Base-by-base conservation (phyloP, 2,113 vertebrate species). In the Ardeotis arabs region DNA sequence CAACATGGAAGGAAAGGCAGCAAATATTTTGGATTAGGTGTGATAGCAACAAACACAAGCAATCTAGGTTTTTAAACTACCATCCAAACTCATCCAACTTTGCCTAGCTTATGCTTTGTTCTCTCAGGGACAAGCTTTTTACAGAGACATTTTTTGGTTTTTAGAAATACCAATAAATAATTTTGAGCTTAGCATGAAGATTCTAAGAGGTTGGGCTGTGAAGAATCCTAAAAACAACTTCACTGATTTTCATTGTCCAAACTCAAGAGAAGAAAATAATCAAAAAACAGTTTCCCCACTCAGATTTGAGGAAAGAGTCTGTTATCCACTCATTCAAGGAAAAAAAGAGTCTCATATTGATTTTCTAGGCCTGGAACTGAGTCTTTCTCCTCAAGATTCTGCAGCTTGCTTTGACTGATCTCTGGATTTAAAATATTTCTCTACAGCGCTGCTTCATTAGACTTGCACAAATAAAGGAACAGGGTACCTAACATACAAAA, bases 31-130 rank as follows among this genome's bases (percentile, higher is more conserved):
- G 4, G 1, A 52, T 87, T 14, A 86, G 87, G 84, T 94, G 83
- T n/a, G 44, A 95, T 63, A 25, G 87, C 31, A 96, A 56, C 74
- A n/a, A 55, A 77, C 17, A 77, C 12, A 35, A 92, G 74, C 49
- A 73, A 89, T 5, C 4, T 10, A 1, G 1, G 17, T 7, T 45
- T 80, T 83, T 37, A 62, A 83, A 44, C 35, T 2, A 22, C 37
- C 44, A 23, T 12, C 31, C 12, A 15, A 33, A 53, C 14, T 20
- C 52, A 20, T 9, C 22, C 47, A 12, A 22, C 44, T 28, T 27
- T 33, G 39, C 22, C 39, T 23, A 44, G 33, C 1, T 63, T 47
- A 5, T 6, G 14, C 25, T 88, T 28, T 72, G 49, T 15, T 80
- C 9, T 60, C 17, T 55, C 14, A 59, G 35, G 39, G 62, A 41